Percentiles rank a stretch among this genome's conserved stretches.
phyloP scores from a whole-genome alignment of 37 sponge, comb jelly and placozoan species.

The Crambe crambe region DNA sequence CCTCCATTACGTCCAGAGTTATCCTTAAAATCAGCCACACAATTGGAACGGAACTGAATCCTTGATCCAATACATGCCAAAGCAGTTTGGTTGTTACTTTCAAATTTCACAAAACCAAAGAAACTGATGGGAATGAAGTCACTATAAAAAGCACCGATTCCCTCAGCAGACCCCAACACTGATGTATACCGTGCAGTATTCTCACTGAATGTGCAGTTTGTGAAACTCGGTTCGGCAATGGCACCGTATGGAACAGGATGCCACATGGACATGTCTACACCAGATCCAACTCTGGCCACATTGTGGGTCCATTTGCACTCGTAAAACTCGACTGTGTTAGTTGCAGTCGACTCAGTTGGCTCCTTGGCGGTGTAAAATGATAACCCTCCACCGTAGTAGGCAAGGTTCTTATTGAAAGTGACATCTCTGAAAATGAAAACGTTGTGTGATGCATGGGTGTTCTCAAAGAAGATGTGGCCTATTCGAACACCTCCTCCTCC shows the following conservation, averaged over 20 bases:
- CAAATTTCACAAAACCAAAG: constrained; percentile 3
- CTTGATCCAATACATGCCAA: constrained; percentile 30
- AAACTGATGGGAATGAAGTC: constrained; percentile 19
- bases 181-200: constrained; percentile 36
- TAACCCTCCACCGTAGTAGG: constrained; percentile 67
- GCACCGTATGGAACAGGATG: constrained; percentile 39
- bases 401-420: constrained; percentile 27
- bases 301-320: constrained; percentile 40
- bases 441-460: not conserved
- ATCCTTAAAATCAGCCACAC: constrained; percentile 4
- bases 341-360: not conserved
- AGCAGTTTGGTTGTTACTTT: constrained; percentile 41
- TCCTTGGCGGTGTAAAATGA: constrained; percentile 47
- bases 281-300: constrained; percentile 58
- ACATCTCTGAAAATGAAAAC: constrained; percentile 16
- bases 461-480: constrained; percentile 53
- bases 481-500: constrained; percentile 61
- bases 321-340: constrained; percentile 35
- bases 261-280: constrained; percentile 39
- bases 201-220: constrained; percentile 34
- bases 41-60: constrained; percentile 1
- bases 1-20: constrained; percentile 65
- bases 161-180: constrained; percentile 3
- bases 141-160: constrained; percentile 39
- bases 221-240: constrained; percentile 18